Evolutionary conservation across 2,113 vertebrate species (phyloP).

Genomic region (Isurus oxyrinchus): DNA sequence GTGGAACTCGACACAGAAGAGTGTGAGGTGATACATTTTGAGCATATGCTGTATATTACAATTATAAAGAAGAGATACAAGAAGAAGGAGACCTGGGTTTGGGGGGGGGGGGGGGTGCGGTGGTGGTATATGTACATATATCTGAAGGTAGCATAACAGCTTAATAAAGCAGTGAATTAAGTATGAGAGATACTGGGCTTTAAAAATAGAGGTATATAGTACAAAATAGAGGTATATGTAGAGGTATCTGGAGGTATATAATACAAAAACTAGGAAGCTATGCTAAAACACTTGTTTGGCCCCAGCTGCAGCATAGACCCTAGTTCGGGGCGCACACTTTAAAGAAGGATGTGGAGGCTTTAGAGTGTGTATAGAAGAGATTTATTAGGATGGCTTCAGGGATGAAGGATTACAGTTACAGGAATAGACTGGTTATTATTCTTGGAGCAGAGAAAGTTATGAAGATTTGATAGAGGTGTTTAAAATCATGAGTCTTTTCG

Average conservation of each 20-base stretch:
- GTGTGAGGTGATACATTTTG: no score
- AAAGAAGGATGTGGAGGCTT: background rate
- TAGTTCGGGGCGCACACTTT: background rate
- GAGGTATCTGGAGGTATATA: background rate
- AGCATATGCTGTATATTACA: no score
- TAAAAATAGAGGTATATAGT: no score
- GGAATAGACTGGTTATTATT: background rate
- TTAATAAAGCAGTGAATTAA: background rate
- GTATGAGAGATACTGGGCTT: background rate
- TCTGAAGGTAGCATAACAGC: background rate
- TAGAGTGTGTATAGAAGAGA: background rate
- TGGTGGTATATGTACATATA: background rate
- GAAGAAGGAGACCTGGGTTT: no score
- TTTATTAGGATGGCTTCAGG: background rate
- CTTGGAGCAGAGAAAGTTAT: no score
- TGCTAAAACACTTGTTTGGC: background rate
- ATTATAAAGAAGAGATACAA: no score
- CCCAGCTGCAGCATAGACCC: background rate
- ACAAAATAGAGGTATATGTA: no score
- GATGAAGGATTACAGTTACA: background rate
- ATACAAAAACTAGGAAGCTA: background rate
- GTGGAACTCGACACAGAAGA: no score
- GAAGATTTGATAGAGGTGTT: no score
- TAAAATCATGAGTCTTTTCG: no score
- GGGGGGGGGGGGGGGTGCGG: no score